Conservation (phyloP, 2,888 invertebrate species). For the Agrotis clavis region DNA sequence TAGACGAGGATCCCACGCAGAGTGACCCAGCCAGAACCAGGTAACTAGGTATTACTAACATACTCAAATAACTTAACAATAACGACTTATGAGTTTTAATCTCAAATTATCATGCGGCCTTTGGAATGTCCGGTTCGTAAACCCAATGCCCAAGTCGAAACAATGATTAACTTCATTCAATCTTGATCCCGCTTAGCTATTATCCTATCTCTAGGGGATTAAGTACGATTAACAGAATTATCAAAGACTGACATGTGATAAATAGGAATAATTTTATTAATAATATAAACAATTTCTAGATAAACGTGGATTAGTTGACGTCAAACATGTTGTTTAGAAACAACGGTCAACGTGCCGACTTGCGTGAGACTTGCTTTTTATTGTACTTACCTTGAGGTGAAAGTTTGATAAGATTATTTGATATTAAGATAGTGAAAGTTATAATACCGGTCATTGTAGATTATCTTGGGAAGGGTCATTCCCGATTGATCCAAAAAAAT, state of each 20-base stretch:
- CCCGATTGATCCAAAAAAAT: not conserved
- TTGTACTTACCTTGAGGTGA: conserved; percentile 7
- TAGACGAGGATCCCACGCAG: not conserved
- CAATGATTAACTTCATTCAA: not conserved
- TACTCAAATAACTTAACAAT: not conserved
- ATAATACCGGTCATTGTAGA: not conserved
- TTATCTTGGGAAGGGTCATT: conserved; percentile 12
- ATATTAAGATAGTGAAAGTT: conserved; percentile 22
- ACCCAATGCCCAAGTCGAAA: not conserved
- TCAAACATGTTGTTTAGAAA: conserved; percentile 47
- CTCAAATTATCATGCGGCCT: not conserved
- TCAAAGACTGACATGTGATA: conserved; percentile 34
- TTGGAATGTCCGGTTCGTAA: conserved; percentile 5
- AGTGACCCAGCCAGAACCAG: not conserved
- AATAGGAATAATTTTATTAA: conserved; percentile 42
- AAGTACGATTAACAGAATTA: conserved; percentile 38
- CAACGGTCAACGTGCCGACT: conserved; percentile 19
- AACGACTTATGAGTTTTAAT: conserved; percentile 4
- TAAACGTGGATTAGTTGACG: conserved; percentile 56
- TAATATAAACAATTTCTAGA: conserved; percentile 55
- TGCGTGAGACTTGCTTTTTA: conserved; percentile 15
- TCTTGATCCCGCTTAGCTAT: conserved; percentile 24
- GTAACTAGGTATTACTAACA: not conserved
- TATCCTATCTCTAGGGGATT: conserved; percentile 25
- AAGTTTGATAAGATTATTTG: conserved; percentile 38